Percentiles rank a stretch among this genome's conserved stretches.
These are phyloP conservation scores for Propithecus coquereli DNA, from an alignment of 2,113 vertebrate species.

Conservation along the genomic window DNA sequence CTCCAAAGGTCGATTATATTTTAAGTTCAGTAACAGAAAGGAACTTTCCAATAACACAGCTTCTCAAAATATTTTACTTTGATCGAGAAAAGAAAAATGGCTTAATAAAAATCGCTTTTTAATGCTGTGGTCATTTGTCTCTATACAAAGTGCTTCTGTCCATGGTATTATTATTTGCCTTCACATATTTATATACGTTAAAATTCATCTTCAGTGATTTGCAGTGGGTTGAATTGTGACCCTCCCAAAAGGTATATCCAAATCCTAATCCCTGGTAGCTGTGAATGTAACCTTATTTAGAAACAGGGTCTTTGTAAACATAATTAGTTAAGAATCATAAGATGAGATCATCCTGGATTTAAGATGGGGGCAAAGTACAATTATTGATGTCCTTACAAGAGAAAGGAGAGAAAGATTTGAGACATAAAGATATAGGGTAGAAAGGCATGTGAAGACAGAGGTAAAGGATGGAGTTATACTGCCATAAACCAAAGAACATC, in stretches of 20 bases:
- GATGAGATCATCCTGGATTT: not conserved
- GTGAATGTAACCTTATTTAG: not conserved
- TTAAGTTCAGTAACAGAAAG: not conserved
- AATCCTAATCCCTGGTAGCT: not conserved
- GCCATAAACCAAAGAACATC: not conserved
- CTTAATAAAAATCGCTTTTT: slow-evolving; percentile 15
- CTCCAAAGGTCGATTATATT: not conserved
- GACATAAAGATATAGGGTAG: not conserved
- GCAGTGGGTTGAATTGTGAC: not conserved
- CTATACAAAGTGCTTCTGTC: not conserved
- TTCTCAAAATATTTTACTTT: not conserved
- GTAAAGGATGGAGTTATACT: not conserved
- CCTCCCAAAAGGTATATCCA: not conserved
- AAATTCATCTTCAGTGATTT: not conserved
- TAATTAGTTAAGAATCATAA: not conserved
- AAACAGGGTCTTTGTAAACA: not conserved
- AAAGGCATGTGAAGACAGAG: not conserved
- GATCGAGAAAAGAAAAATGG: not conserved
- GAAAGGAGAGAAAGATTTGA: not conserved
- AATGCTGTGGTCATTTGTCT: not conserved
- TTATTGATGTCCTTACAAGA: not conserved
- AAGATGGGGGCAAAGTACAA: not conserved
- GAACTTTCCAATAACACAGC: not conserved
- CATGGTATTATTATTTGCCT: not conserved
- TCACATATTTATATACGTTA: not conserved